A percentile compares a stretch with the other conserved stretches of the same genome.
Conservation (phyloP, 2,113 vertebrate genomes). For the Tupaia chinensis region DNA sequence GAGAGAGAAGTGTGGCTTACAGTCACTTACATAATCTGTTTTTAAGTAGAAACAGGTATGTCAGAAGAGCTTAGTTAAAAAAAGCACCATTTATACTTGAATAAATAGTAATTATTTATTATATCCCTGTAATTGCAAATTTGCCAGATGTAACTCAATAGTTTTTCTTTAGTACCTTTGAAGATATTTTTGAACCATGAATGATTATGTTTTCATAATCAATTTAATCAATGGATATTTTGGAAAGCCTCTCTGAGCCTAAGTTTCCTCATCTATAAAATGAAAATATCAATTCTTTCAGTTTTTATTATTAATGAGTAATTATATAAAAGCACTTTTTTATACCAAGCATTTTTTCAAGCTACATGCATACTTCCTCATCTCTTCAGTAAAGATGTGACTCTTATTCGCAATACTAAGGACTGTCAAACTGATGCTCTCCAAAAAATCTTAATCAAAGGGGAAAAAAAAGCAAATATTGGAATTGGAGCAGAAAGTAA, state of each 20-base stretch:
- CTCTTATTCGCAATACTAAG: neutral
- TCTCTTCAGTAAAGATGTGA: neutral
- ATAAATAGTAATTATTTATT: neutral
- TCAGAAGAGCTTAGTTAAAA: neutral
- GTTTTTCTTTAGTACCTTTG: conserved; percentile 17
- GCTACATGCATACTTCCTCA: neutral
- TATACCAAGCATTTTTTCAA: neutral
- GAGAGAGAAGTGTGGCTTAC: neutral
- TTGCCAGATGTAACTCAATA: neutral
- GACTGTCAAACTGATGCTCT: neutral
- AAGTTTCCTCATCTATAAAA: neutral
- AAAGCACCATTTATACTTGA: neutral
- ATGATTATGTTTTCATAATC: neutral
- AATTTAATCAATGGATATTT: neutral
- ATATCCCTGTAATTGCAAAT: neutral
- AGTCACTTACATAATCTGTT: conserved; percentile 6
- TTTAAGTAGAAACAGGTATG: conserved; percentile 23
- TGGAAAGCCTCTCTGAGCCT: neutral
- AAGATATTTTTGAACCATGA: neutral
- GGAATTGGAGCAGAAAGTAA: conserved; percentile 20
- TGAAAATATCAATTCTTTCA: neutral
- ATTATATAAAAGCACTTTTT: neutral
- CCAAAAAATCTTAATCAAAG: neutral
- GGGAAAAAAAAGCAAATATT: neutral
- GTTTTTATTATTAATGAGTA: neutral